Evolutionary conservation across 2,888 invertebrate species (phyloP), one percentile per base, ranked within the genome.

Genomic region (Agrilus mali): DNA sequence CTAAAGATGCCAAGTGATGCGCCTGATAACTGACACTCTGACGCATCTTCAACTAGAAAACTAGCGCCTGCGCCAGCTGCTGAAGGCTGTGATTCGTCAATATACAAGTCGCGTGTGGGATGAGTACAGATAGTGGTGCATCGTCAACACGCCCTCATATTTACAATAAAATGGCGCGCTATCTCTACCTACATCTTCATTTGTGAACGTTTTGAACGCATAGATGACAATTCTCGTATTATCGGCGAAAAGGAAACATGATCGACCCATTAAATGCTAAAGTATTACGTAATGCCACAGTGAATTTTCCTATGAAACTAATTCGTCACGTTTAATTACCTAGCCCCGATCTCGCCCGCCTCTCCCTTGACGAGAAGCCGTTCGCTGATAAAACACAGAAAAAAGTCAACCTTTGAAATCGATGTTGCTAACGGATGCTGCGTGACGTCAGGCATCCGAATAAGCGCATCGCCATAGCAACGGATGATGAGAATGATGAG

Each of bases 401-500:
- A 47, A 47, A 43, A 45, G 45, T 44, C 45, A 57, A 60, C 58
- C 59, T 56, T 55, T 55, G 53, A 53, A 60, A 60, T 61, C 61
- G 57, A 60, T 60, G 60, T 55, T 52, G 56, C 51, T 54, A 53
- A 50, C 53, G 53, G 54, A 55, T 55, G 53, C 55, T 49, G 55
- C 52, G 58, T 58, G 59, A 59, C 56, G 57, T 58, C 59, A 57
- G 55, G 53, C 58, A 57, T 58, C 58, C 56, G 58, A 57, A 56
- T 57, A 53, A 56, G 55, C 56, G 50, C 50, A 58, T 60, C 53
- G 53, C 52, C 53, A 53, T 52, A 57, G 56, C 49, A 51, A 60
- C 59, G 43, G 43, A 46, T 44, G 48, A 50, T 52, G 52, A 57
- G 58, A 27, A 27, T 27, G 27, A 27, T 27, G 27, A 27, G 27